phyloP scores from a whole-genome alignment of 2,797 vertebrate genomes.

The Peromyscus attwateri region DNA sequence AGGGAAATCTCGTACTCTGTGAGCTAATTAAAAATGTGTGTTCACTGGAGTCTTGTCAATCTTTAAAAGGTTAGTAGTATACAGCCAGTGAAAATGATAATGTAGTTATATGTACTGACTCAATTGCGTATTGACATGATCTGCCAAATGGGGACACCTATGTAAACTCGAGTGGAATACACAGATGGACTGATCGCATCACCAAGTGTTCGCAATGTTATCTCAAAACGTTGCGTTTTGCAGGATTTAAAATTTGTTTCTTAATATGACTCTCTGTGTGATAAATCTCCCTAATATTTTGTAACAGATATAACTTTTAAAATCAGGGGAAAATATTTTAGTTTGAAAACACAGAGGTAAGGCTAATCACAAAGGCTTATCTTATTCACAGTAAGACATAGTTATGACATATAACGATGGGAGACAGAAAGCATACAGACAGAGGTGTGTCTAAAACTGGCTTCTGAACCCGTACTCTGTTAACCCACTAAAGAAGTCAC shows the following conservation, averaged over 20 bases:
- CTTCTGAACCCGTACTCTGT: background rate
- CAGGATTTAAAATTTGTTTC: background rate
- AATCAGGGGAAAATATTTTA: background rate
- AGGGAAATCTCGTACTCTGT: background rate
- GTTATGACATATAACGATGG: background rate
- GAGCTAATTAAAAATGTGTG: background rate
- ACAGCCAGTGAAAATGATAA: background rate
- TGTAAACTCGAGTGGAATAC: background rate
- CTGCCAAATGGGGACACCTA: background rate
- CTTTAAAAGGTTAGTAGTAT: conserved; percentile 27
- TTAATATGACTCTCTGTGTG: background rate
- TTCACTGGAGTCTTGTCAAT: background rate
- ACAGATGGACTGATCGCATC: background rate
- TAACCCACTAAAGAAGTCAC: background rate
- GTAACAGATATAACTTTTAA: conserved; percentile 7
- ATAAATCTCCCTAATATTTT: conserved; percentile 10
- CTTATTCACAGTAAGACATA: background rate
- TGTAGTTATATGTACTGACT: background rate
- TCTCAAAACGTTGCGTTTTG: background rate
- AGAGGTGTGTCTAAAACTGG: background rate
- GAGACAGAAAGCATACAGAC: background rate
- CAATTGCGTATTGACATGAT: background rate
- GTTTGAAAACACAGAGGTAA: background rate
- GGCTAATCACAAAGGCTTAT: background rate
- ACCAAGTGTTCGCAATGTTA: background rate